These are phyloP conservation scores for Celastrina argiolus DNA, from an alignment of 2,888 invertebrate genomes.

Conservation along the genomic window DNA sequence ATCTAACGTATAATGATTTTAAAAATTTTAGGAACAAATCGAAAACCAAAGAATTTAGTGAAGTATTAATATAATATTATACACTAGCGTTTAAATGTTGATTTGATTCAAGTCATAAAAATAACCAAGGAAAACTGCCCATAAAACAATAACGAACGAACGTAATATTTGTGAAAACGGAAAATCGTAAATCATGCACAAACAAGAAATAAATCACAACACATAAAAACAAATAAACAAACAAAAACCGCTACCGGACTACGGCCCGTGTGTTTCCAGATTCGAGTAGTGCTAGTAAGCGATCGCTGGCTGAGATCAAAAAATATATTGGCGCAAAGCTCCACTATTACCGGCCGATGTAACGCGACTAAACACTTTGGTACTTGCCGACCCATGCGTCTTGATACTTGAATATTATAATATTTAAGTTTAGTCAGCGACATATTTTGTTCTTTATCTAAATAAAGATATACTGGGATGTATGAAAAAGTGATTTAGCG, in stretches of 20 bases:
- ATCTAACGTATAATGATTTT: too few species aligned
- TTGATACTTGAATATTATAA: constrained; percentile 28
- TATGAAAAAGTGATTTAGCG: too few species aligned
- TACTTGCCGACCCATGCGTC: constrained; percentile 38
- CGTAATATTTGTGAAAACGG: neutral
- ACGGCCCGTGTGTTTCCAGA: constrained; percentile 15
- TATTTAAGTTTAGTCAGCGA: neutral
- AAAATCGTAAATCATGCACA: constrained; percentile 8
- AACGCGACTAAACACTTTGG: constrained; percentile 44
- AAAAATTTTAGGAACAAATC: neutral
- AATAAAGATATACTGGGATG: too few species aligned
- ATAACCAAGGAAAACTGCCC: neutral
- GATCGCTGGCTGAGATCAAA: constrained; percentile 63
- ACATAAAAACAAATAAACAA: neutral
- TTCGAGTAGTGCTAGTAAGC: constrained; percentile 31
- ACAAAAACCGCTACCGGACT: neutral
- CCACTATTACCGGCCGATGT: constrained; percentile 49
- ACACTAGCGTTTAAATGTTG: neutral
- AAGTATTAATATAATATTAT: too few species aligned
- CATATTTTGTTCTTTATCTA: too few species aligned
- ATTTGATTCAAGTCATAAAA: neutral
- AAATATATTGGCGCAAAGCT: constrained; percentile 68
- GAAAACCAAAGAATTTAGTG: too few species aligned
- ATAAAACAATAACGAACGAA: neutral
- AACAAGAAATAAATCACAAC: neutral